phyloP scores from a whole-genome alignment of 2,888 invertebrate species.

The Stenichneumon culpator region DNA sequence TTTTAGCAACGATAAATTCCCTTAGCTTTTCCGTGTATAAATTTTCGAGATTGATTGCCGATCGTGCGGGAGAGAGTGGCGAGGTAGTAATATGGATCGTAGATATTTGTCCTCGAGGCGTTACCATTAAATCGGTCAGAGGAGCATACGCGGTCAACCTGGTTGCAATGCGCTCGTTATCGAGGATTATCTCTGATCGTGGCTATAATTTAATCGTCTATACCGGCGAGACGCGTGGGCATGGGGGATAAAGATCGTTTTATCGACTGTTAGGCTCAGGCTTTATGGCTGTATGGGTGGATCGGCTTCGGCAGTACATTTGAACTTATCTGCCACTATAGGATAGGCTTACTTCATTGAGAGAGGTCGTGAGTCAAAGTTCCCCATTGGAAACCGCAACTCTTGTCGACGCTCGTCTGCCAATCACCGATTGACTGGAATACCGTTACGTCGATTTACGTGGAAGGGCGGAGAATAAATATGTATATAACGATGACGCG shows the following conservation, averaged over 20 bases:
- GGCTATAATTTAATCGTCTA: constrained; percentile 64
- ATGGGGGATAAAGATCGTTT: constrained; percentile 62
- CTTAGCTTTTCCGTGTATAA: not conserved
- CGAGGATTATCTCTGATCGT: constrained; percentile 55
- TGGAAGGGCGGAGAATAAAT: not conserved
- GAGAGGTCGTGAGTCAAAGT: not conserved
- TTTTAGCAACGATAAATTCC: not conserved
- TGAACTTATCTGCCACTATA: constrained; percentile 20
- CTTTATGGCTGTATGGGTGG: constrained; percentile 52
- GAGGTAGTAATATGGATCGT: not conserved
- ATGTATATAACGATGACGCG: not conserved
- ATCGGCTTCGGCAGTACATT: constrained; percentile 22
- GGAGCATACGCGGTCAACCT: constrained; percentile 14
- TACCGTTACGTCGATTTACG: not conserved
- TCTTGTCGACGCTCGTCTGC: not conserved
- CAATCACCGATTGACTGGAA: not conserved
- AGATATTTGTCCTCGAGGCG: constrained; percentile 38
- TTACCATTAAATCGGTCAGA: constrained; percentile 51
- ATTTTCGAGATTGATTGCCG: not conserved
- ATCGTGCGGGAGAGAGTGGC: not conserved
- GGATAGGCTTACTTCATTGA: constrained; percentile 9
- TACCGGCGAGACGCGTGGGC: constrained; percentile 56
- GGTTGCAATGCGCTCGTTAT: constrained; percentile 61
- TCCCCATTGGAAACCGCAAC: not conserved
- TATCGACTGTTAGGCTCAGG: constrained; percentile 59